These are phyloP conservation scores for cat (Felis catus) DNA, from an alignment of 2,113 vertebrate species.

Conservation along the genomic window DNA sequence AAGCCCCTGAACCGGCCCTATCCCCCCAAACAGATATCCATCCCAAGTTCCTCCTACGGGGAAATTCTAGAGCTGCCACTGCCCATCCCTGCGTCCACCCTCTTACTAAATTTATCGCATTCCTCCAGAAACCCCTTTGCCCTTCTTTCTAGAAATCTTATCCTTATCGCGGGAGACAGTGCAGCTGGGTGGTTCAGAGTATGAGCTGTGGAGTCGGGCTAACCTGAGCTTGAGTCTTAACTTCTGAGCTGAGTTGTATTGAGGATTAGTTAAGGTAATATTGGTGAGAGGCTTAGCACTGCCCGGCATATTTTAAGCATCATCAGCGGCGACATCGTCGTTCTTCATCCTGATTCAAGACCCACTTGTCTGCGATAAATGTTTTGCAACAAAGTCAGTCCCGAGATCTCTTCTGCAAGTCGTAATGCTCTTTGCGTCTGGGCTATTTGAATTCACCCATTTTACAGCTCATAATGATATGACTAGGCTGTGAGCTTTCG, in stretches of 20 bases:
- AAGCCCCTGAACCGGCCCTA: background rate
- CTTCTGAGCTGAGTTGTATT: background rate
- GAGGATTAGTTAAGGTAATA: background rate
- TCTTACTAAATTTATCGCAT: background rate
- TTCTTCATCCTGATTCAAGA: background rate
- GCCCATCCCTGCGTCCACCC: background rate
- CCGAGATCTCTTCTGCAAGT: background rate
- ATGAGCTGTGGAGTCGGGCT: fast-evolving
- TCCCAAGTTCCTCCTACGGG: background rate
- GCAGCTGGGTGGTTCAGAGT: background rate
- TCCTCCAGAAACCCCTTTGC: background rate
- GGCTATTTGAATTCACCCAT: background rate
- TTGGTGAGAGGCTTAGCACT: background rate
- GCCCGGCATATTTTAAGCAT: background rate
- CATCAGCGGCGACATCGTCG: background rate
- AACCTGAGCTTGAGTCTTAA: background rate
- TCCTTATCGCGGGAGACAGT: background rate
- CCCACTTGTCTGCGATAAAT: background rate
- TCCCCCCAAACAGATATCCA: background rate
- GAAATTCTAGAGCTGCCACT: background rate
- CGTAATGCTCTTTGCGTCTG: background rate
- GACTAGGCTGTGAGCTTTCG: background rate
- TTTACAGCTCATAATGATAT: background rate
- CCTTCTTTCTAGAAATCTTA: background rate
- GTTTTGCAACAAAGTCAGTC: background rate